A percentile compares a stretch with the other conserved stretches of the same genome.
phyloP scores from a whole-genome alignment of 2,888 invertebrate genomes.

The Taenaris catops region DNA sequence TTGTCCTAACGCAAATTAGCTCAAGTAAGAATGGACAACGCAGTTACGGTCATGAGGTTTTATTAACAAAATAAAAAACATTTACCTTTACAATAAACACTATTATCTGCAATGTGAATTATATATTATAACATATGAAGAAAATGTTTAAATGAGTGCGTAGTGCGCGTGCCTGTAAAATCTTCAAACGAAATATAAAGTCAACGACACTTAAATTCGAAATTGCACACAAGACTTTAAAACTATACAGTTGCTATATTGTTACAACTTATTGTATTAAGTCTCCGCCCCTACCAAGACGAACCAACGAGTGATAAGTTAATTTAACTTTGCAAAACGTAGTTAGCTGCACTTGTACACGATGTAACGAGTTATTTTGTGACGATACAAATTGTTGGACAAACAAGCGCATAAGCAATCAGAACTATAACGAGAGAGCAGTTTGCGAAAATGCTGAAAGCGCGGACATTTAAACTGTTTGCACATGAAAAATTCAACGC shows the following conservation, averaged over 20 bases:
- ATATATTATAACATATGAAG: not conserved
- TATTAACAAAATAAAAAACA: too few species aligned
- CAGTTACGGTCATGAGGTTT: too few species aligned
- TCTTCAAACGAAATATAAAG: conserved; percentile 2
- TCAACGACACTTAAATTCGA: conserved; percentile 5
- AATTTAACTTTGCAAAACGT: conserved; percentile 22
- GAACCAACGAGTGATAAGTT: conserved; percentile 17
- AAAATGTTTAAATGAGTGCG: conserved; percentile 12
- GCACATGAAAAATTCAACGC: not conserved
- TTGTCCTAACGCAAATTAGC: too few species aligned
- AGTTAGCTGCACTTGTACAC: conserved; percentile 11
- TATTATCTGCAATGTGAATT: too few species aligned
- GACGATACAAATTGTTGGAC: conserved; percentile 5
- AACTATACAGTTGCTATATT: conserved; percentile 18
- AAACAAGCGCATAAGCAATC: conserved; percentile 6
- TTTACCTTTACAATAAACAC: too few species aligned
- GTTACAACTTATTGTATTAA: conserved; percentile 22
- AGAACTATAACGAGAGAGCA: conserved; percentile 3
- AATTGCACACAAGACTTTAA: conserved; percentile 11
- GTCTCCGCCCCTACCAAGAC: conserved; percentile 14
- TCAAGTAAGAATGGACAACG: too few species aligned
- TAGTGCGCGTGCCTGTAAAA: too few species aligned
- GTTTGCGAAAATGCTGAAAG: not conserved
- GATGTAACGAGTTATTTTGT: conserved; percentile 6
- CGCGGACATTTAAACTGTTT: not conserved